Conservation (phyloP, 1,140 invertebrate genomes). For the Chironomus tepperi region DNA sequence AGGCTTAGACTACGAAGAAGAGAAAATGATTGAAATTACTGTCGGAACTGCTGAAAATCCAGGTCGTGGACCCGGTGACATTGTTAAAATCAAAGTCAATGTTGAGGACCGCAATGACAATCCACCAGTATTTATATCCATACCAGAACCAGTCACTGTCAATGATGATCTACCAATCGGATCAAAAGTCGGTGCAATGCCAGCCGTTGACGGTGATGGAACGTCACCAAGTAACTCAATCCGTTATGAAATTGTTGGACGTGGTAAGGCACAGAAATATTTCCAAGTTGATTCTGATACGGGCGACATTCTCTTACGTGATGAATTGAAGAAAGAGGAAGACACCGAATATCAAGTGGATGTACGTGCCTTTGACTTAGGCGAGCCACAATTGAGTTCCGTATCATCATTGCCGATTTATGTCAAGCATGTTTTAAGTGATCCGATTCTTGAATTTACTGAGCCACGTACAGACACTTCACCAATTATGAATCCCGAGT, state of each 20-base stretch:
- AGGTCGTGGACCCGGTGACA: conserved; percentile 56
- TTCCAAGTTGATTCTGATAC: conserved; percentile 80
- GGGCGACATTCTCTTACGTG: conserved; percentile 64
- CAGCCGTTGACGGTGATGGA: conserved; percentile 72
- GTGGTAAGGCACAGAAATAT: conserved; percentile 68
- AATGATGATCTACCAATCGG: conserved; percentile 76
- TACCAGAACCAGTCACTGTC: conserved; percentile 69
- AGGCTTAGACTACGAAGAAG: conserved; percentile 69
- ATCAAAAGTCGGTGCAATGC: conserved; percentile 63
- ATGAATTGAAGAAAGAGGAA: conserved; percentile 73
- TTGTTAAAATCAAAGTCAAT: conserved; percentile 62
- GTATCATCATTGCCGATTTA: conserved; percentile 70
- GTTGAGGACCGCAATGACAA: conserved; percentile 79
- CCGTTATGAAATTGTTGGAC: conserved; percentile 68
- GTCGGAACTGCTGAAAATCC: conserved; percentile 75
- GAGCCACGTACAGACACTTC: conserved; percentile 30
- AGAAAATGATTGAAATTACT: conserved; percentile 60
- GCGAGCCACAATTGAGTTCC: conserved; percentile 71
- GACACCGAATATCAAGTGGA: conserved; percentile 80
- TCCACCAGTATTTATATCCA: conserved; percentile 72
- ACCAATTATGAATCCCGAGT: conserved; percentile 45
- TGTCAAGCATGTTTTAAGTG: conserved; percentile 63
- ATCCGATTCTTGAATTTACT: conserved; percentile 35
- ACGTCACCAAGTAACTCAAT: conserved; percentile 73
- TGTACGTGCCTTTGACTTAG: conserved; percentile 77